These are phyloP conservation scores for Euplexia lucipara DNA, from an alignment of 2,888 invertebrate genomes.

Conservation along the genomic window DNA sequence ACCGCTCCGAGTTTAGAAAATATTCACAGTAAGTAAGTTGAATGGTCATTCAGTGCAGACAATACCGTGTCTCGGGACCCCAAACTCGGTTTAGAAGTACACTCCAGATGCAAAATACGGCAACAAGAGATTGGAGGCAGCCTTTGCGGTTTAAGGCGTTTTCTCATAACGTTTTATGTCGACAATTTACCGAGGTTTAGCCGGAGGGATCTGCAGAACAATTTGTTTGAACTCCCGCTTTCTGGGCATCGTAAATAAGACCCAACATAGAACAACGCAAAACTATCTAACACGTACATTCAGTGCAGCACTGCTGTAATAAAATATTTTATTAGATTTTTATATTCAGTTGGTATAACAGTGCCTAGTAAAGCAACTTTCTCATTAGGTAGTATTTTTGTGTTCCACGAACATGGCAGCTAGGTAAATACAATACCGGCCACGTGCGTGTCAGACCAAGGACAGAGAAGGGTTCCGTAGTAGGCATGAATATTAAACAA, in stretches of 20 bases:
- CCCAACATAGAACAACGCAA: conserved; percentile 68
- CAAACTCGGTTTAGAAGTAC: conserved; percentile 68
- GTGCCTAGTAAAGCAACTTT: conserved; percentile 56
- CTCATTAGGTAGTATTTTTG: conserved; percentile 61
- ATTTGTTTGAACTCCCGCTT: conserved; percentile 79
- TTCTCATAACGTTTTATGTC: conserved; percentile 85
- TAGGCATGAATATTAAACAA: no score
- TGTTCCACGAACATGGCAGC: conserved; percentile 29
- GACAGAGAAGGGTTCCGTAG: no score
- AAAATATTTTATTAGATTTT: conserved; percentile 69
- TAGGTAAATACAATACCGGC: conserved; percentile 15
- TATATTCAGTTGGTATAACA: conserved; percentile 62
- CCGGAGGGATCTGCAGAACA: conserved; percentile 76
- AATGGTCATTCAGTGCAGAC: conserved; percentile 70
- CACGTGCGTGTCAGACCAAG: not conserved
- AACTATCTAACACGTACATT: conserved; percentile 65
- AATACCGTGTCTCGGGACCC: conserved; percentile 66
- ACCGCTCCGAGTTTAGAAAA: conserved; percentile 55
- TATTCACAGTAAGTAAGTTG: conserved; percentile 62
- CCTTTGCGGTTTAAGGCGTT: conserved; percentile 78
- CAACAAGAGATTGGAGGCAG: conserved; percentile 76
- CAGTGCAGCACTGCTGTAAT: conserved; percentile 64
- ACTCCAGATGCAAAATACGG: conserved; percentile 78
- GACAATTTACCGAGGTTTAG: conserved; percentile 82
- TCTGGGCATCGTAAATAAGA: conserved; percentile 73